A percentile compares a stretch with the other conserved stretches of the same genome.
phyloP scores from a whole-genome alignment of 2,888 invertebrate genomes.

The Odontocerum albicorne region DNA sequence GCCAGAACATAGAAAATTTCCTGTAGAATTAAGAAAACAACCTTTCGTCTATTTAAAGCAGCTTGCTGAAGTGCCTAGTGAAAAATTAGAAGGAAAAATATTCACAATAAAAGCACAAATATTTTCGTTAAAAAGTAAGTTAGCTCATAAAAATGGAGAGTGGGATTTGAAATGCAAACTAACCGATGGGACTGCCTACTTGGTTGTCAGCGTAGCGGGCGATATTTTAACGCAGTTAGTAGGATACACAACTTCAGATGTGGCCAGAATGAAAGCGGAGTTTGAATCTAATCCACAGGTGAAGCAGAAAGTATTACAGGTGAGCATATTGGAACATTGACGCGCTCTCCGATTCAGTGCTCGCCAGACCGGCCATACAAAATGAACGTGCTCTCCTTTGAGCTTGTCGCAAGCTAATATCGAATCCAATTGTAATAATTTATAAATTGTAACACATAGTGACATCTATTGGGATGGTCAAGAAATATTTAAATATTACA shows the following conservation, averaged over 20 bases:
- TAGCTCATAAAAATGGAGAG: constrained; percentile 53
- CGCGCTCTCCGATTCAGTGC: too few species aligned
- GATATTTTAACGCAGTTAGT: constrained; percentile 57
- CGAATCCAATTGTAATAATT: too few species aligned
- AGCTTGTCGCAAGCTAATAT: too few species aligned
- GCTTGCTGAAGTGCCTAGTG: constrained; percentile 45
- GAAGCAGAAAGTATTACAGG: constrained; percentile 46
- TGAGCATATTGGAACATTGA: constrained; percentile 40
- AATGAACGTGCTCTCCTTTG: too few species aligned
- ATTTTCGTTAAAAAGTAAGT: constrained; percentile 55
- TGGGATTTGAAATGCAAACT: constrained; percentile 62
- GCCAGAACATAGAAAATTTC: not conserved
- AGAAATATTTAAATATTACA: too few species aligned
- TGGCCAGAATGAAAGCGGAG: constrained; percentile 49
- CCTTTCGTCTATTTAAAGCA: constrained; percentile 55
- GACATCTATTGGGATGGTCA: too few species aligned
- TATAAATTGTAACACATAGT: too few species aligned
- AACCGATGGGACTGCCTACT: constrained; percentile 57
- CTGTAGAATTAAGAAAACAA: constrained; percentile 40
- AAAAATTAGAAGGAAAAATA: constrained; percentile 46
- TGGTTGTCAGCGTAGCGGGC: constrained; percentile 60
- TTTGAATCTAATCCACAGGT: constrained; percentile 46
- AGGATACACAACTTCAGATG: constrained; percentile 52
- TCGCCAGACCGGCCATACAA: too few species aligned
- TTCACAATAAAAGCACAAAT: constrained; percentile 62